Conservation (phyloP, 1,140 invertebrate species). For the Aporrectodea caliginosa region DNA sequence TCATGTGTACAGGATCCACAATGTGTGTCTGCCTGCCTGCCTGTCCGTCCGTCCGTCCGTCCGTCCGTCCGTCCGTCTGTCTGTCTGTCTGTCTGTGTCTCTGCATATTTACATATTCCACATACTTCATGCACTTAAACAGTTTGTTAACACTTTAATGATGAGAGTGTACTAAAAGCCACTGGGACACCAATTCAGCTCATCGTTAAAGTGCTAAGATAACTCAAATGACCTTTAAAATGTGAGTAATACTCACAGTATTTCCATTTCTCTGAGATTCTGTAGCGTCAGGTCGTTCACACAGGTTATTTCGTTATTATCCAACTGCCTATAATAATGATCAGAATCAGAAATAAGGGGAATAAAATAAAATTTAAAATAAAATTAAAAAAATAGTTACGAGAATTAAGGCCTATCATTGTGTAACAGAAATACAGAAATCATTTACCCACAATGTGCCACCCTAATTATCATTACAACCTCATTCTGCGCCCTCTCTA, state of each 20-base stretch:
- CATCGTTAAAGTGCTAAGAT: not conserved
- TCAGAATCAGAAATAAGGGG: not conserved
- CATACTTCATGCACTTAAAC: not conserved
- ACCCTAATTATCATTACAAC: not conserved
- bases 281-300: not conserved
- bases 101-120: not conserved
- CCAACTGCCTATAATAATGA: not conserved
- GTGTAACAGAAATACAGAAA: not conserved
- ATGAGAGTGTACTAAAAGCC: not conserved
- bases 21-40: too few species aligned
- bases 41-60: too few species aligned
- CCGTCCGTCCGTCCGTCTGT: not conserved
- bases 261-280: not conserved
- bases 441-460: too few species aligned
- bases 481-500: not conserved
- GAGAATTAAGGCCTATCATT: not conserved
- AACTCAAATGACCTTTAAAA: not conserved
- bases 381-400: not conserved
- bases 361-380: not conserved
- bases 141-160: not conserved
- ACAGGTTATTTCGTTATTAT: not conserved
- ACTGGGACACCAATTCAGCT: not conserved
- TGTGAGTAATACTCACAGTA: not conserved
- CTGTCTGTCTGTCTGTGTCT: too few species aligned
- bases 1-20: too few species aligned